These are phyloP conservation scores for Ganaspis sp. DNA, from an alignment of 1,140 invertebrate species.

Conservation along the genomic window DNA sequence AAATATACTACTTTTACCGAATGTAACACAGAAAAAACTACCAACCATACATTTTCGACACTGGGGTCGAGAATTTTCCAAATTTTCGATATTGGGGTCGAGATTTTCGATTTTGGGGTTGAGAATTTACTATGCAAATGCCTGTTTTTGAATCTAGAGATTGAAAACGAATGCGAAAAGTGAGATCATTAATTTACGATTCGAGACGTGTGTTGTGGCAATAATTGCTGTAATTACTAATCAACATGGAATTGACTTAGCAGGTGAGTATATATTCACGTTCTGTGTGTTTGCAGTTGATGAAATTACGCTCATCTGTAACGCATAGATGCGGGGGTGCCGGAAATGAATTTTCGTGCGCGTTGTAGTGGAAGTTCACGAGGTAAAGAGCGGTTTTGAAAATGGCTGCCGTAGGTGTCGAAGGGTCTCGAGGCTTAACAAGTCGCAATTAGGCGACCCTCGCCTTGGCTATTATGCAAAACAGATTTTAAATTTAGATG, in stretches of 20 bases:
- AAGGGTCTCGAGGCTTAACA: constrained; percentile 68
- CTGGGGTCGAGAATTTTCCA: too few relatives aligned
- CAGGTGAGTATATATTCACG: constrained; percentile 48
- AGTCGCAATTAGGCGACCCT: constrained; percentile 72
- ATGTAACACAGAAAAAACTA: too few relatives aligned
- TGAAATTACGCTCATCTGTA: constrained; percentile 51
- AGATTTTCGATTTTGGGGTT: too few relatives aligned
- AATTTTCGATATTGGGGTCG: too few relatives aligned
- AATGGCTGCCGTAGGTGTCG: constrained; percentile 70
- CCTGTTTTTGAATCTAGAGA: too few relatives aligned
- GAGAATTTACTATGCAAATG: too few relatives aligned
- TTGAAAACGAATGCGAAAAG: constrained; percentile 7
- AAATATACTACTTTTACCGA: too few relatives aligned
- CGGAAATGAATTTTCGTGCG: constrained; percentile 39
- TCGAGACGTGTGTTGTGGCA: constrained; percentile 35
- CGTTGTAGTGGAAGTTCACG: constrained; percentile 56
- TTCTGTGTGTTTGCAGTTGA: constrained; percentile 24
- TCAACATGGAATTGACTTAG: constrained; percentile 57
- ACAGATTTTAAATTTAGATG: constrained; percentile 76
- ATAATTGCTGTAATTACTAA: constrained; percentile 51
- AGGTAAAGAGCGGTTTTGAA: constrained; percentile 63
- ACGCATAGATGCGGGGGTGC: constrained; percentile 24
- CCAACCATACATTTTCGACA: too few relatives aligned
- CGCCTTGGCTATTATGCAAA: constrained; percentile 73
- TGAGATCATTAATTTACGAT: constrained; percentile 21